These are phyloP conservation scores for Tipula helvola DNA, from an alignment of 2,888 invertebrate species.

Conservation along the genomic window DNA sequence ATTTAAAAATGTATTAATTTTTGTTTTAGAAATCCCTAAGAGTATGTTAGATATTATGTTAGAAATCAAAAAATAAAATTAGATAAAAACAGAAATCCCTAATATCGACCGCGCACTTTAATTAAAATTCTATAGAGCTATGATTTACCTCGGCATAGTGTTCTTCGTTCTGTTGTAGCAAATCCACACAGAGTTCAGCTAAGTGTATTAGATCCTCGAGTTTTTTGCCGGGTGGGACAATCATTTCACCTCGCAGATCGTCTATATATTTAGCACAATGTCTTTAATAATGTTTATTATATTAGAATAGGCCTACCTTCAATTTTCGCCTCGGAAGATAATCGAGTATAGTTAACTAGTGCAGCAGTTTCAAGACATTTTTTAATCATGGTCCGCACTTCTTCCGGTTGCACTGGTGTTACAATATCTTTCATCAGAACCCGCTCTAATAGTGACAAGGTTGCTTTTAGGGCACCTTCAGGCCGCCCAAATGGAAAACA, in stretches of 20 bases:
- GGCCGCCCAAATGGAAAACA: conserved; percentile 99
- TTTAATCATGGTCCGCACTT: conserved; percentile 91
- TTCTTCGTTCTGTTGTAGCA: conserved; percentile 98
- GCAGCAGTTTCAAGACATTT: conserved; percentile 97
- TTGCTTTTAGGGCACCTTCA: conserved; percentile 95
- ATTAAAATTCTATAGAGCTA: background rate
- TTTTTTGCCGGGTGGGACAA: conserved; percentile 72
- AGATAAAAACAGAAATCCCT: background rate
- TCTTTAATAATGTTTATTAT: background rate
- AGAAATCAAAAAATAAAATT: conserved; percentile 7
- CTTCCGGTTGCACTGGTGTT: conserved; percentile 90
- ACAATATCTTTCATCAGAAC: conserved; percentile 99
- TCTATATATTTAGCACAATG: conserved; percentile 37
- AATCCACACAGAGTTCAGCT: conserved; percentile 95
- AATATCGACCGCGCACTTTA: background rate
- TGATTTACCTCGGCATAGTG: conserved; percentile 94
- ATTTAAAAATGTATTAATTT: background rate
- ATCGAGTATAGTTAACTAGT: conserved; percentile 88
- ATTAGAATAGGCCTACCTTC: conserved; percentile 55
- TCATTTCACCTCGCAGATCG: conserved; percentile 68
- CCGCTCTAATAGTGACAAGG: conserved; percentile 87
- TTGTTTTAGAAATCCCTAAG: background rate
- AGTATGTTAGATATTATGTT: background rate
- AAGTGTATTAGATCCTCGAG: conserved; percentile 94
- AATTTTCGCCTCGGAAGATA: conserved; percentile 94